A percentile compares a stretch with the other conserved stretches of the same genome.
Conservation (phyloP, 2,113 vertebrate species). For the Trichechus manatus region DNA sequence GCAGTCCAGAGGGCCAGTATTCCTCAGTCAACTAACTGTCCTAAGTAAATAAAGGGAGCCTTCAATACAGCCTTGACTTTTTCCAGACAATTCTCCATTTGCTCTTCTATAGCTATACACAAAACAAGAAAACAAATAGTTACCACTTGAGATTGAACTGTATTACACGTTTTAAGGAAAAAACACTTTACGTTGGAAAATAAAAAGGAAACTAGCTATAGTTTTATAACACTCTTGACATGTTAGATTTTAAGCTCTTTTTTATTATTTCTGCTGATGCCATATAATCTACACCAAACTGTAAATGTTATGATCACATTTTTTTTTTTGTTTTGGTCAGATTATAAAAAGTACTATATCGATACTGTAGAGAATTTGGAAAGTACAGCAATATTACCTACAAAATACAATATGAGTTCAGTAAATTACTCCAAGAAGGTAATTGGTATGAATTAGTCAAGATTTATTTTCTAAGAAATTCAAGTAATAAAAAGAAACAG, state of each 20-base stretch:
- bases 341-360: background rate
- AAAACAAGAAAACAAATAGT: background rate
- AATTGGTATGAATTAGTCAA: background rate
- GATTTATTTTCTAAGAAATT: background rate
- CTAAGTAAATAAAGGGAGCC: background rate
- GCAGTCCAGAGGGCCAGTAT: accelerated
- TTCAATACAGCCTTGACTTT: background rate
- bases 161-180: background rate
- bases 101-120: background rate
- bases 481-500: background rate
- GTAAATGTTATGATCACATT: background rate
- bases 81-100: background rate
- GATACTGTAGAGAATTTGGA: background rate
- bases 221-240: background rate
- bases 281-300: background rate
- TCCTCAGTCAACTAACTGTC: background rate
- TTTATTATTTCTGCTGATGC: background rate
- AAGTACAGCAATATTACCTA: background rate
- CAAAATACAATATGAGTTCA: background rate
- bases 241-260: background rate
- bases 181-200: background rate
- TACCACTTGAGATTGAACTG: background rate
- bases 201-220: background rate
- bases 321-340: background rate
- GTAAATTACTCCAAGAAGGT: background rate